Base-by-base conservation (phyloP, 2,888 invertebrate genomes). In the Elegia similella region DNA sequence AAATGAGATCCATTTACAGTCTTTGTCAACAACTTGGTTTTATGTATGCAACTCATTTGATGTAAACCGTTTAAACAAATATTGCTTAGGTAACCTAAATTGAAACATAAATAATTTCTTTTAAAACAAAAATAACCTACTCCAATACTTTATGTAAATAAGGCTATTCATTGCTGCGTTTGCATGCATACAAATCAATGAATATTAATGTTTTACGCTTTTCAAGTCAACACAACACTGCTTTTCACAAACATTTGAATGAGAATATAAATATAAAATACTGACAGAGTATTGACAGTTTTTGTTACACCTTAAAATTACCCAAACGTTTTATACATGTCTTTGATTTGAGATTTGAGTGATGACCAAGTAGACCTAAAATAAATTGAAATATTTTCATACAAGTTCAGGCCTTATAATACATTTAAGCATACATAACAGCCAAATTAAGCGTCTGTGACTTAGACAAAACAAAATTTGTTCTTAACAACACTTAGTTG, bases 381-480 rank as follows among this genome's bases (percentile, higher is more conserved):
- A 38, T 12, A 2, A 12, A 5, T 32, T 10, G 5, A 23, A 23
- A 8, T 38, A 5, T 38, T 5, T 50, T 58, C 52, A 38, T 54
- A 47, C 47, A 59, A 50, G 48, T 60, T 57, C n/a, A 42, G 30
- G 54, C 55, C 15, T 17, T 16, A 30, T 10, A 48, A 15, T 23
- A 23, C 32, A 6, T 7, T 16, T 50, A 50, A 16, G 42, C 7
- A 23, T 42, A 42, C 42, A 53, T 42, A 42, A 53, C 13, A 42
- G 52, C 52, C 12, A 7, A 34, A 17, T 7, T 42, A 63, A 72
- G 75, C 76, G 70, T 72, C 69, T 80, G 86, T 84, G 84, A 86
- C 85, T 84, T 83, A 85, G 80, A 78, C 64, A 71, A 76, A 74
- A 82, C 75, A 76, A 76, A 76, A 72, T 76, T 83, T 85, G 80